Base-by-base conservation (phyloP, 2,888 invertebrate species). In the Microplitis manilae region DNA sequence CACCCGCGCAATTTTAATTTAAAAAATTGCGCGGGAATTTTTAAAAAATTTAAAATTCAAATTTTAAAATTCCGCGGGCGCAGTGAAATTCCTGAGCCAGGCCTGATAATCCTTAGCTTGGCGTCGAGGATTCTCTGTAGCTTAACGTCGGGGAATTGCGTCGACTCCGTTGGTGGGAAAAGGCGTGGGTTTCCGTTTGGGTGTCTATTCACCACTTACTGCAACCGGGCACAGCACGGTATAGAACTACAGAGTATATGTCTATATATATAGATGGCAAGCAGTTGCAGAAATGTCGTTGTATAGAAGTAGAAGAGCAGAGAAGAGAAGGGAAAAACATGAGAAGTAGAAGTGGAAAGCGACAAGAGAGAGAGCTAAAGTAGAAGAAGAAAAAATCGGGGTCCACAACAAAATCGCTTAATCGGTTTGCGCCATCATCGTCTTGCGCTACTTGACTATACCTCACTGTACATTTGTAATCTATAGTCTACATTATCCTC, bases 401-500 rank as follows among this genome's bases (percentile, higher is more conserved):
- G 87, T 89, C 87, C 89, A 90, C 89, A 89, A 90, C 89, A 90
- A 90, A 90, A 89, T 90, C 89, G 90, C 89, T 89, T 90, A 90
- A 90, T 90, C 89, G 89, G 87, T 87, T 88, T 88, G 89, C 89
- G 89, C 87, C 89, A 88, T 87, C 88, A 88, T 88, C 85, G 87
- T 87, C 86, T 41, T 82, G 83, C 83, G 83, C 81, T 80, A 81
- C 41, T 9, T 9, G 7, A 41, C 9, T 41, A 41, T 9, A 41
- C 8, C 9, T 41, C 7, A 9, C 41, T 9, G 41, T 30, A 41
- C 7, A 6, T 41, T 41, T 41, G 7, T 41, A 30, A 30, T 30
- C 30, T 30, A 30, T 30, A 30, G 30, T 30, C 30, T 30, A 30
- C 30, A 30, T 30, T 30, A 30, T 30, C 2, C 30, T 30, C 30